These are phyloP conservation scores for Chaetogeoica ovagalla DNA, from an alignment of 2,888 invertebrate genomes.

Conservation along the genomic window DNA sequence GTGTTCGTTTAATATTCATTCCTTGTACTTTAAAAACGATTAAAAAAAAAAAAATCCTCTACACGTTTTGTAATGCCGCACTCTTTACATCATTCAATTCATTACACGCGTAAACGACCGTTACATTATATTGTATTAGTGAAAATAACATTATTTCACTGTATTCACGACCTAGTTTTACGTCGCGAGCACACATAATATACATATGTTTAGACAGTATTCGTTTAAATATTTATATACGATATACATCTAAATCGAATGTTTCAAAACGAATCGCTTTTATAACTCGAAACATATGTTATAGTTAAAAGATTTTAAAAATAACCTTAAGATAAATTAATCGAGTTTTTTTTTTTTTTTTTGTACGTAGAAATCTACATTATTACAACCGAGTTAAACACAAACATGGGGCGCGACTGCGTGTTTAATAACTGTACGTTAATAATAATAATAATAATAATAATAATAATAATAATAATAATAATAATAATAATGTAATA, in stretches of 20 bases:
- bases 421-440: no score
- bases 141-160: constrained; percentile 27
- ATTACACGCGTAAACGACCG: background rate
- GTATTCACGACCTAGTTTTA: constrained; percentile 26
- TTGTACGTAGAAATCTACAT: no score
- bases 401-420: no score
- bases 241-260: constrained; percentile 18
- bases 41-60: background rate
- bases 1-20: no score
- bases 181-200: background rate
- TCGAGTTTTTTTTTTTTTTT: no score
- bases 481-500: no score
- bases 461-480: no score
- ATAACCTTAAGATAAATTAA: constrained; percentile 17
- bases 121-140: constrained; percentile 3
- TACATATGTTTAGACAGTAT: background rate
- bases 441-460: no score
- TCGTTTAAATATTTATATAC: constrained; percentile 16
- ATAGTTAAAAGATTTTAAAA: constrained; percentile 40
- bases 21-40: background rate
- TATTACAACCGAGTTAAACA: no score
- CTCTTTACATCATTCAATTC: background rate
- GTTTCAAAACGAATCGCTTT: constrained; percentile 14
- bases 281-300: background rate
- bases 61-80: background rate